Evolutionary conservation across 2,888 invertebrate genomes (phyloP), one percentile per base, ranked within the genome.

Genomic region (Apotomis capreana): DNA sequence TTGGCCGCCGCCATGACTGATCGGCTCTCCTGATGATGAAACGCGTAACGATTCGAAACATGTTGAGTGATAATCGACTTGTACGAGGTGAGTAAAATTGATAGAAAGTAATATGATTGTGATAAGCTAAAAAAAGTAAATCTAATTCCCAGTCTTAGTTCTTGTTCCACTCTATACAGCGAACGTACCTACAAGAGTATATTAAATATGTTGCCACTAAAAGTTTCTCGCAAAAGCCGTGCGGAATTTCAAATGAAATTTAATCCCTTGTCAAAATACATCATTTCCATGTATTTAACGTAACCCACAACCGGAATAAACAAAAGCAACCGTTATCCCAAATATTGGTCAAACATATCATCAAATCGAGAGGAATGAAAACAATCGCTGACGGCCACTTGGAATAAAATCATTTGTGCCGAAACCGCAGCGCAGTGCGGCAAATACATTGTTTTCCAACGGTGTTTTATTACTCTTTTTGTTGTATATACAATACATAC

Each of bases 401-500:
- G 61, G 52, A 74, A 78, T 73, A 74, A 76, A 78, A 78, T 73
- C 73, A 77, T 77, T 81, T 76, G 78, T 75, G 77, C 70, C 9
- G 70, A 78, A 83, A 84, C 83, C 83, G 80, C 82, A 82, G 81
- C 76, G 63, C 76, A 77, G 76, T 79, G 80, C 78, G 75, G 74
- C 74, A 79, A 73, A 81, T 81, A 81, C 81, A 85, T 82, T 83
- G 83, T 85, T 80, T 81, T 79, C 77, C 75, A 77, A 76, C 77
- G 73, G 77, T 79, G 79, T 83, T 86, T 86, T 83, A 86, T 83
- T 80, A 78, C 81, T 76, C 73, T 63, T 76, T 84, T 82, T 83
- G 83, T 83, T 80, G 78, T 79, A n/a, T n/a, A n/a, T n/a, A 80
- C 83, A 79, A 58, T 76, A 81, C 78, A 84, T 83, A 88, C 85